Evolutionary conservation across 2,888 invertebrate genomes (phyloP), one percentile per base, ranked within the genome.

Genomic region (Polia nebulosa): DNA sequence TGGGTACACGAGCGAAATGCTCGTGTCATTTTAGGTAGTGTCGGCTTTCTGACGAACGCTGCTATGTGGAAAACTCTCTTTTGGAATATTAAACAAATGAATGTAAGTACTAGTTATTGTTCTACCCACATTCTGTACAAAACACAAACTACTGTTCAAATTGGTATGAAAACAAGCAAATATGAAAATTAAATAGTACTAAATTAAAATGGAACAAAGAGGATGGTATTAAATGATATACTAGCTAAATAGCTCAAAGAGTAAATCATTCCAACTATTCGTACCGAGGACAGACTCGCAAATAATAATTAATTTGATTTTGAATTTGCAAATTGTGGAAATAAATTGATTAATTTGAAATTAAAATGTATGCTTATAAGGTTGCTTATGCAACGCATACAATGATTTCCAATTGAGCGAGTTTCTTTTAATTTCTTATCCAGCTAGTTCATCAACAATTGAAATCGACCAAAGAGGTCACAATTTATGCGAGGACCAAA

Each of bases 401-500:
- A 61, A 34, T 72, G 22, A 53, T 45, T 51, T 58, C 49, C 39
- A 41, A 63, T 7, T 59, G 64, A 69, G 59, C 58, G 51, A 57
- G 36, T 45, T 58, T 51, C 65, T 70, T 78, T 72, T 81, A 75
- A 78, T 82, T 80, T 68, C 81, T 81, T 80, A 71, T 69, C 72
- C 62, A 44, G 25, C 66, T 60, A 75, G 79, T 87, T 88, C 84
- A 90, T 90, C 89, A 89, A 86, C 89, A 90, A 90, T 89, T 88
- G 90, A 88, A 91, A 91, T 89, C 84, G 81, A 81, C 85, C 84
- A 79, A 77, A 81, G 81, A 87, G 89, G 85, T 85, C 85, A 83
- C 83, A 87, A 92, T 91, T 91, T 91, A 91, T 91, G 87, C 82
- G 84, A 78, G 86, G 81, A 81, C 85, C 81, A 76, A 78, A 77